Evolutionary conservation across 2,797 vertebrate species (phyloP), one percentile per base, ranked within the genome.

Genomic region (Rhincodon typus): DNA sequence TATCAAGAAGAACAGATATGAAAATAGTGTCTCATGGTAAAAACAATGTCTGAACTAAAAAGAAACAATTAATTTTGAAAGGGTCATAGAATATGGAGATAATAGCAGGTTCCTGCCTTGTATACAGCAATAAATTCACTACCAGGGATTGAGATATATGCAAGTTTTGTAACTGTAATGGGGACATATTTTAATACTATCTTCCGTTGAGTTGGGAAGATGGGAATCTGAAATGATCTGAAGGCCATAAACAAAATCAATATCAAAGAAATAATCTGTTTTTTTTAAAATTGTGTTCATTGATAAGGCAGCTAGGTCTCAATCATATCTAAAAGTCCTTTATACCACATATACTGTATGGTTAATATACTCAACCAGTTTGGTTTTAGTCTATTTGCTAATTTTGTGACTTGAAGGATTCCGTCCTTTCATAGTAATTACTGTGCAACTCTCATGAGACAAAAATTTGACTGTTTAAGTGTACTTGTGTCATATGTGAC

Each of bases 111-210:
- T 93, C 23, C 21, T 42, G 5, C 70, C 6, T 23, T 50, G 46
- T 74, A 95, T 53, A 77, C 46, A 50, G 94, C 94, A 95, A 74
- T 95, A 57, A 95, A 53, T 77, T 77, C 94, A 77, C 30, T n/a
- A 95, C 46, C 70, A 34, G 70, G 5, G 30, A 57, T 53, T 94
- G 13, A 19, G 25, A 27, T 50, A 50, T 17, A 50, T 12, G 46
- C 8, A 72, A 72, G 13, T 53, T 53, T 57, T 95, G 94, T 46
- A 74, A 57, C 42, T 50, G 42, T 95, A 27, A 50, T 12, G 38
- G 27, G 17, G 70, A 74, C 46, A 57, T 30, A 53, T 34, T 95
- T 95, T 74, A 15, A 95, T 77, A 74, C 27, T 77, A 30, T 25
- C n/a, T 77, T 95, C 30, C 17, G 10, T 50, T 21, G 70, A 72